Percentiles rank a stretch among this genome's conserved stretches.
phyloP scores from a whole-genome alignment of 35 echinoderm and acorn worm genomes.

The Heliocidaris tuberculata region DNA sequence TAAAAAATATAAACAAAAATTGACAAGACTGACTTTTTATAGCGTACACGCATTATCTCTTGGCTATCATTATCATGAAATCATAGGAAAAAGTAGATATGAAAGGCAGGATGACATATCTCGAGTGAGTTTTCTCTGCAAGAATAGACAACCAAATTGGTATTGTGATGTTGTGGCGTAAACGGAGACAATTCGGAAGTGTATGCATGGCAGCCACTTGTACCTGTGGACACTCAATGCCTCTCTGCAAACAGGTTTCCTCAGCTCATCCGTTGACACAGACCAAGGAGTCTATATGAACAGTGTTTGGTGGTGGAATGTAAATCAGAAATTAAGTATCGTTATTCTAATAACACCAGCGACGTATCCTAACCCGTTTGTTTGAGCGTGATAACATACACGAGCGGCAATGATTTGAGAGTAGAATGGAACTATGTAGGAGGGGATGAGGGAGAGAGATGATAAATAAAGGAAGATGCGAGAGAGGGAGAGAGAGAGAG shows the following conservation, averaged over 20 bases:
- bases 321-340: slow-evolving; percentile 14
- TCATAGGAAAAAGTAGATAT: no score
- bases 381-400: not conserved
- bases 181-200: not conserved
- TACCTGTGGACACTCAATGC: not conserved
- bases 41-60: no score
- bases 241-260: not conserved
- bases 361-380: not conserved
- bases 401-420: not conserved
- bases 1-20: no score
- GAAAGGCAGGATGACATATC: no score
- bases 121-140: not conserved
- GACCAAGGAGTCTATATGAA: not conserved
- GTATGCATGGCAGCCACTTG: not conserved
- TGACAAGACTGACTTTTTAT: no score
- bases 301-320: not conserved
- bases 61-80: no score
- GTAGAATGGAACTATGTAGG: no score
- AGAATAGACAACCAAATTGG: not conserved
- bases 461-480: no score
- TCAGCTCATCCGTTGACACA: not conserved
- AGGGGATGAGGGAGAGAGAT: no score
- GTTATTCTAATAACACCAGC: slow-evolving; percentile 5
- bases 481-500: no score
- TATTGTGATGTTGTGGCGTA: not conserved